A percentile compares a stretch with the other conserved stretches of the same genome.
Evolutionary conservation across 2,888 invertebrate species (phyloP).

Genomic region (Teleiodes luculella): DNA sequence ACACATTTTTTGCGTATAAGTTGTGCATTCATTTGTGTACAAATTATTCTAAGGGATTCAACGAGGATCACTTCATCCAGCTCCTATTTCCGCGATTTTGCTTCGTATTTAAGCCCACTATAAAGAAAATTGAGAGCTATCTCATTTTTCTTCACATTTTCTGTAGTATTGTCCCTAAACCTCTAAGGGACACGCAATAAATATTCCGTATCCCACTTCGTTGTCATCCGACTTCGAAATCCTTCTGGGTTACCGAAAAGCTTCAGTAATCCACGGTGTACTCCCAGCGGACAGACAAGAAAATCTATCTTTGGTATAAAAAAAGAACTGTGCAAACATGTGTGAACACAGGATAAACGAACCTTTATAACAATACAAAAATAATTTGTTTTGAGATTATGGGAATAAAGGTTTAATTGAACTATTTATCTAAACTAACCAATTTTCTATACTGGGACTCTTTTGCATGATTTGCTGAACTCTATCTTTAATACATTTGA

Average conservation of each 20-base stretch:
- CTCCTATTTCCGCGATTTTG: neutral
- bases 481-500: too few species aligned
- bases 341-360: neutral
- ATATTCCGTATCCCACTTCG: conserved; percentile 24
- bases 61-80: too few species aligned
- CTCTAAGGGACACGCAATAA: conserved; percentile 21
- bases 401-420: neutral
- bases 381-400: neutral
- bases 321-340: neutral
- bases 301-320: conserved; percentile 21
- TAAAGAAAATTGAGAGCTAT: neutral
- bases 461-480: too few species aligned
- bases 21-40: too few species aligned
- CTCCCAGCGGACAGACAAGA: conserved; percentile 22
- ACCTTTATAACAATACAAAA: neutral
- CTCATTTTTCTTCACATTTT: neutral
- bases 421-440: too few species aligned
- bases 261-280: conserved; percentile 22
- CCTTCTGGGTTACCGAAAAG: conserved; percentile 28
- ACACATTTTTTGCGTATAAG: too few species aligned
- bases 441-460: too few species aligned
- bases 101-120: neutral
- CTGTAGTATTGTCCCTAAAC: conserved; percentile 8
- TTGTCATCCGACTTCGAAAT: conserved; percentile 24
- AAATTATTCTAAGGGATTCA: too few species aligned